phyloP scores from a whole-genome alignment of 2,888 invertebrate species.

The Esperia sulphurella region DNA sequence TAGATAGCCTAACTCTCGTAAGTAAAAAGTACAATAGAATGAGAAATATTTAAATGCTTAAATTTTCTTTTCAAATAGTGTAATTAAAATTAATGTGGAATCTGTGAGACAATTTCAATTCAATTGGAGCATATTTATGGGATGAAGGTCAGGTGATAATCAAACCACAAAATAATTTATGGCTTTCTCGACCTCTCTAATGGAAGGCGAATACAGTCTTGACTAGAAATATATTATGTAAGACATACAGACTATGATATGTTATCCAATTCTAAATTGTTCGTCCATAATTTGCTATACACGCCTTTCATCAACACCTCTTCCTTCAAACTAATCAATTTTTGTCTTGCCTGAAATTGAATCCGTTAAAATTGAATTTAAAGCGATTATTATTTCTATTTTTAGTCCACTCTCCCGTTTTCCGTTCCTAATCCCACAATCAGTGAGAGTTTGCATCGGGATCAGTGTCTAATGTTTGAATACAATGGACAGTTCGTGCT shows the following conservation, averaged over 20 bases:
- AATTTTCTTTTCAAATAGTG: not conserved
- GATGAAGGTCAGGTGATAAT: no score
- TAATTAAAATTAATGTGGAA: no score
- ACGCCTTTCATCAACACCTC: no score
- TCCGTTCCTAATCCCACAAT: slow-evolving; percentile 12
- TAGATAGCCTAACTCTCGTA: slow-evolving; percentile 10
- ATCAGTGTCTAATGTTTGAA: slow-evolving; percentile 12
- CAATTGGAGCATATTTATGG: no score
- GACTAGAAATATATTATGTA: no score
- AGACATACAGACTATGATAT: no score
- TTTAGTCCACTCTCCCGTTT: slow-evolving; percentile 8
- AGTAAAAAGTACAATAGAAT: not conserved
- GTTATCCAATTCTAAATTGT: no score
- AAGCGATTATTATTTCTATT: slow-evolving; percentile 5
- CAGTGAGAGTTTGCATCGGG: slow-evolving; percentile 10
- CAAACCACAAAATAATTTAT: no score
- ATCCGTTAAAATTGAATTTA: slow-evolving; percentile 3
- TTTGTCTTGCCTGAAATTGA: not conserved
- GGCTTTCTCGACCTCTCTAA: no score
- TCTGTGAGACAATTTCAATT: no score
- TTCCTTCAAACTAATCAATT: not conserved
- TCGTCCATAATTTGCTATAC: no score
- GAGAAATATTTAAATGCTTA: not conserved
- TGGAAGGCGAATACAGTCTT: no score
- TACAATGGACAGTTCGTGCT: slow-evolving; percentile 14